Percentiles rank a stretch among this genome's conserved stretches.
These are phyloP conservation scores for Enteromius paludinosus DNA, from an alignment of 2,797 vertebrate genomes.

Conservation along the genomic window DNA sequence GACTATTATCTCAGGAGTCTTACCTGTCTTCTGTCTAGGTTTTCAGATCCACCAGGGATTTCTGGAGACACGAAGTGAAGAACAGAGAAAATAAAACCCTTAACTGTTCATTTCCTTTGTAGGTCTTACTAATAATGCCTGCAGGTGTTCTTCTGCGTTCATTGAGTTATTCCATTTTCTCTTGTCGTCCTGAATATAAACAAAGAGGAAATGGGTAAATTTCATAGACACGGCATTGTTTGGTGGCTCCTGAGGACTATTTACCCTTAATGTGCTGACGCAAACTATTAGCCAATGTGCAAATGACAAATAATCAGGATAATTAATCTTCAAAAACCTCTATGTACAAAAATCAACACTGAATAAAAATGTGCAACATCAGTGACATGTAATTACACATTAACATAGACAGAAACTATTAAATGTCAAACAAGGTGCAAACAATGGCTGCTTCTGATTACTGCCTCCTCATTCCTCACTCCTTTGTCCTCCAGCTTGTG, in stretches of 20 bases:
- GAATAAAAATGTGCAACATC: neutral
- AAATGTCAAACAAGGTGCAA: neutral
- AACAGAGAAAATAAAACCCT: conserved; percentile 29
- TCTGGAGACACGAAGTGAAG: conserved; percentile 15
- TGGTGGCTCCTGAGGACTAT: neutral
- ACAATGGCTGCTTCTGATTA: neutral
- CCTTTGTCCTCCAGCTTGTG: neutral
- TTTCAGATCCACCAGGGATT: conserved; percentile 21
- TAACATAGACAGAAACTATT: neutral
- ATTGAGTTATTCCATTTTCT: conserved; percentile 3
- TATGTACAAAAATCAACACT: conserved; percentile 6
- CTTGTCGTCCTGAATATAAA: neutral
- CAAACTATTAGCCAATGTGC: neutral
- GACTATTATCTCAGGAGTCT: conserved; percentile 2
- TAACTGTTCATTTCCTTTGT: conserved; percentile 3
- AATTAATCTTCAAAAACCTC: neutral
- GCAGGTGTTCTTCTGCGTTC: neutral
- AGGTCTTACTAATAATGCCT: neutral
- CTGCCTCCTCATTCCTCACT: neutral
- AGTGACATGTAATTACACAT: neutral
- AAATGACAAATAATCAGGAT: neutral
- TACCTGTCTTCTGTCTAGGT: neutral
- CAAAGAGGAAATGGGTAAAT: neutral
- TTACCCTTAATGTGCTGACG: neutral
- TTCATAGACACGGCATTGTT: neutral